These are phyloP conservation scores for Pelodiscus sinensis DNA, from an alignment of 2,113 vertebrate species.

Conservation along the genomic window DNA sequence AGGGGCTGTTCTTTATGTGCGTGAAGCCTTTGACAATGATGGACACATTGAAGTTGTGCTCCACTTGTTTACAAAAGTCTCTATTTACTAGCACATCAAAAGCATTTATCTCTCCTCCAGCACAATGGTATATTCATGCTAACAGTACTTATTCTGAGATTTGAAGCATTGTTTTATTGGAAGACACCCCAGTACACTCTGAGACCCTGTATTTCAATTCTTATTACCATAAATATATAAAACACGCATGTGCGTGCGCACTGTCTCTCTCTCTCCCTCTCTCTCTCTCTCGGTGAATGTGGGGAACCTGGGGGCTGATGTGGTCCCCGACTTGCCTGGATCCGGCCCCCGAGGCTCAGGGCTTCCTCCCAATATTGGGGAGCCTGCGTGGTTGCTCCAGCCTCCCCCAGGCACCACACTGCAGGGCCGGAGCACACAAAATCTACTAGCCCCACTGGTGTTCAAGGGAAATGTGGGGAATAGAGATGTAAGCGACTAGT, in stretches of 20 bases:
- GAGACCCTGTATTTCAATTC: constrained; percentile 73
- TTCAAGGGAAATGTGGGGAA: too few relatives aligned
- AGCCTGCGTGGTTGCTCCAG: too few relatives aligned
- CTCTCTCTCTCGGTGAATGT: too few relatives aligned
- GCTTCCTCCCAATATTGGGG: too few relatives aligned
- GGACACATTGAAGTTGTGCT: constrained; percentile 74
- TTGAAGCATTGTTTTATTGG: constrained; percentile 77
- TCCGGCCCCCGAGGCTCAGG: too few relatives aligned
- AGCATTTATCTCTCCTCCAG: constrained; percentile 67
- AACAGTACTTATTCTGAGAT: constrained; percentile 75
- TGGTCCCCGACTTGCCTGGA: too few relatives aligned
- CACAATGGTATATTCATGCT: constrained; percentile 80
- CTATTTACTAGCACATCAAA: constrained; percentile 79
- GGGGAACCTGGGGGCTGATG: too few relatives aligned
- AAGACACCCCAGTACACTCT: constrained; percentile 67
- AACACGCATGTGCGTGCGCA: not conserved
- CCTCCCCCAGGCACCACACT: too few relatives aligned
- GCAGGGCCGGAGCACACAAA: too few relatives aligned
- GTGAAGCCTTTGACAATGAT: constrained; percentile 71
- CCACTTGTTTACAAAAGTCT: constrained; percentile 78
- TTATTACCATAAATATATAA: constrained; percentile 39
- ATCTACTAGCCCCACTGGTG: too few relatives aligned
- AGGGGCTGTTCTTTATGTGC: constrained; percentile 46
- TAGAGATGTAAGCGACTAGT: too few relatives aligned
- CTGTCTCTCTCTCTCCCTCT: too few relatives aligned